Evolutionary conservation across 2,888 invertebrate genomes (phyloP).

Genomic region (Anarsia innoxiella): DNA sequence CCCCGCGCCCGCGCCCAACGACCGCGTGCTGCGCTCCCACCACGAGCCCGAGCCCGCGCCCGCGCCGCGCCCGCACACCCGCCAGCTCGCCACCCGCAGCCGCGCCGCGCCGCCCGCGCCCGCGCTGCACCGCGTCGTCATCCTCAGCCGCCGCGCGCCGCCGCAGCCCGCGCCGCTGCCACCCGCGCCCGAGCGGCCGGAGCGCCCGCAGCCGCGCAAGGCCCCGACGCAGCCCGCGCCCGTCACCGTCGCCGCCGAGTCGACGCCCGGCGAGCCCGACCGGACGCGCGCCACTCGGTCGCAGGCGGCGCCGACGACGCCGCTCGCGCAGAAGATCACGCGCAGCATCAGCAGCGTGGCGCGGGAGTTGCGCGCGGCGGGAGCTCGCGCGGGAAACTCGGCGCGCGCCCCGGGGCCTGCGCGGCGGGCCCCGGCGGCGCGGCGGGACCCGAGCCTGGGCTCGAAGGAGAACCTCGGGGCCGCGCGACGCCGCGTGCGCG

Average conservation of each 20-base stretch:
- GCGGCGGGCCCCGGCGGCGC: constrained; percentile 48
- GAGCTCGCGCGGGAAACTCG: constrained; percentile 54
- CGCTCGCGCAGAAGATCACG: neutral
- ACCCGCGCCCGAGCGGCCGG: constrained; percentile 17
- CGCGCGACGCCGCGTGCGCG: constrained; percentile 45
- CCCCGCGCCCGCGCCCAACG: constrained; percentile 33
- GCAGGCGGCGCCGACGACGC: constrained; percentile 16
- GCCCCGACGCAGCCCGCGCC: constrained; percentile 18
- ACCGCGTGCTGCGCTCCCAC: constrained; percentile 64
- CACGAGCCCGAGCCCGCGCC: constrained; percentile 35
- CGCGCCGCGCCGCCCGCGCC: constrained; percentile 22
- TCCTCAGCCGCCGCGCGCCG: constrained; percentile 42
- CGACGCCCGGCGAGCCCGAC: constrained; percentile 5
- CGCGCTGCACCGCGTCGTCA: constrained; percentile 40
- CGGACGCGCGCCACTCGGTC: constrained; percentile 18
- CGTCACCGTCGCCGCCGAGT: constrained; percentile 23
- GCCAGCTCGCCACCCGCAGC: constrained; percentile 13
- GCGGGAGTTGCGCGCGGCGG: constrained; percentile 29
- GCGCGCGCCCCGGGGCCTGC: constrained; percentile 59
- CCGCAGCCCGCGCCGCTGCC: constrained; percentile 20
- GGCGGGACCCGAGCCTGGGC: constrained; percentile 34
- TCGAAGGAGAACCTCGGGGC: constrained; percentile 65
- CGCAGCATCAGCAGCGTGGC: constrained; percentile 20
- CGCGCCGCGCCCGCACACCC: constrained; percentile 13
- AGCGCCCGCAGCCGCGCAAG: neutral